Base-by-base conservation (phyloP, 2,888 invertebrate genomes). In the Volucella bombylans region DNA sequence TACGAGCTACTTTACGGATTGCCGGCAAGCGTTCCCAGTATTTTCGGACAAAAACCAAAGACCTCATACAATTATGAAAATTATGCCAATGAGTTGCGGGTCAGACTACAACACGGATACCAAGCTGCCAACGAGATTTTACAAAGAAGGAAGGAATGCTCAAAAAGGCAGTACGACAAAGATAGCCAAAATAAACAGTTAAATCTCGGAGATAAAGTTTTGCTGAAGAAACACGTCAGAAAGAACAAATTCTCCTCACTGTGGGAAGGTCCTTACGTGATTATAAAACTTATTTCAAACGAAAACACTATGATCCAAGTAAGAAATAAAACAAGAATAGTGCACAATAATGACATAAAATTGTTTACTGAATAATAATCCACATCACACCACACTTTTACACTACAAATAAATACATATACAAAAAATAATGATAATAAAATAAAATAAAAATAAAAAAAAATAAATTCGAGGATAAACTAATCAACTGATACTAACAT, bases 191-290 rank as follows among this genome's bases (percentile, higher is more conserved):
- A 8, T 15, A 43, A 47, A 18, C 39, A 41, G n/a, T 39, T 61
- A 6, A 61, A 43, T 43, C 10, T 45, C 11, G 61, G 61, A 8
- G 61, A 14, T 45, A 61, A 61, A 38, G 61, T 41, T 10, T 38
- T 61, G 4, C 8, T 61, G 14, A 39, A 47, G n/a, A 64, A 47
- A n/a, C 47, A 45, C n/a, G 49, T 23, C 12, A 31, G 68, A 14
- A 39, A 54, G 12, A 65, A 65, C n/a, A 50, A 65, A 50, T 23
- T 65, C 12, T 31, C 50, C 11, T 12, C 50, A 10, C 11, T 61
- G 4, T 61, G 18, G 61, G 43, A 61, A 61, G 61, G 45, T 11
- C 45, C 61, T n/a, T n/a, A n/a, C n/a, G 18, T 45, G 45, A 18
- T 61, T 4, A 11, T 12, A 4, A 45, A 61, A 45, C 11, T 61